Percentiles rank a stretch among this genome's conserved stretches.
phyloP scores from a whole-genome alignment of 2,888 invertebrate genomes.

The Andrena bicolor region DNA sequence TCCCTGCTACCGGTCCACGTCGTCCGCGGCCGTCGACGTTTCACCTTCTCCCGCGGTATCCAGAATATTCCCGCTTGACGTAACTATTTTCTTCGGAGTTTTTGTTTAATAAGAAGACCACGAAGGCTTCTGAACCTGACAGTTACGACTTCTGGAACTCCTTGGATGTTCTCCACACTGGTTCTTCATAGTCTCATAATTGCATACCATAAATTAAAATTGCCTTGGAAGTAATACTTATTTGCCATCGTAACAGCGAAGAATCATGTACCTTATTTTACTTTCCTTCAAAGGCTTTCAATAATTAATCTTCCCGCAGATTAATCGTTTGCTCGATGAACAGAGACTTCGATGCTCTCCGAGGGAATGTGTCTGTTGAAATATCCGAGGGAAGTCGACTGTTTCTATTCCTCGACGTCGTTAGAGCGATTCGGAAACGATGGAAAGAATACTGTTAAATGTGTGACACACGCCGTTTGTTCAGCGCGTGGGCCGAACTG shows the following conservation, averaged over 20 bases:
- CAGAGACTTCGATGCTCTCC: too few relatives aligned
- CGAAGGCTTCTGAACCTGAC: background rate
- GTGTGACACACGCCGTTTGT: constrained; percentile 10
- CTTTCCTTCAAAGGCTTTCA: too few relatives aligned
- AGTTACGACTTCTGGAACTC: constrained; percentile 23
- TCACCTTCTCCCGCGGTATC: constrained; percentile 32
- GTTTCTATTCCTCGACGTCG: background rate
- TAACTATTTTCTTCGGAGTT: background rate
- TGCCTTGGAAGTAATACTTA: background rate
- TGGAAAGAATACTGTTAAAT: background rate
- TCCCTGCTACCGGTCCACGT: background rate
- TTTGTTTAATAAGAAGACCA: background rate
- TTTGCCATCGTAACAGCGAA: background rate
- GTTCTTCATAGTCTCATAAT: background rate
- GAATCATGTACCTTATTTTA: too few relatives aligned
- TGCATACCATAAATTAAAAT: background rate
- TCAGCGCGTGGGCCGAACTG: background rate
- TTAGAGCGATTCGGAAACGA: background rate
- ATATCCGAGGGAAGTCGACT: background rate
- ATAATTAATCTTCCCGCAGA: too few relatives aligned
- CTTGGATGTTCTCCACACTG: background rate
- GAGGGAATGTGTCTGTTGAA: too few relatives aligned
- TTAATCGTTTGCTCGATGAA: too few relatives aligned
- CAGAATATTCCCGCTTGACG: constrained; percentile 25
- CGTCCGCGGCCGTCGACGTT: constrained; percentile 20